A percentile compares a stretch with the other conserved stretches of the same genome.
Conservation (phyloP, 2,797 vertebrate species). For the Brachymystax lenok region DNA sequence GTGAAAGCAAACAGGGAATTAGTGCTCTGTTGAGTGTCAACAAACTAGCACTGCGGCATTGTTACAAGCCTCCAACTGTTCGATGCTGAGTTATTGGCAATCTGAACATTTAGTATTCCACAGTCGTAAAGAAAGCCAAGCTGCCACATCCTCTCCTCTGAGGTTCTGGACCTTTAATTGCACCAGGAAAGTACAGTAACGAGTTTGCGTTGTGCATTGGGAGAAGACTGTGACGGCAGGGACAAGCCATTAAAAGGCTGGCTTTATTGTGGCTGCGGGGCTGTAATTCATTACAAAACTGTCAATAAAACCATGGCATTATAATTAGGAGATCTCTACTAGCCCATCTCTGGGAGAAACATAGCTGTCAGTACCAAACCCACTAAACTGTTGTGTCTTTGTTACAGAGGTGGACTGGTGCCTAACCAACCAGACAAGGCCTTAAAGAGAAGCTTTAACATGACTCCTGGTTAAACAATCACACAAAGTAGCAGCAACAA, state of each 20-base stretch:
- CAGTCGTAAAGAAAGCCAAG: slow-evolving; percentile 53
- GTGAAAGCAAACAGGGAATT: slow-evolving; percentile 55
- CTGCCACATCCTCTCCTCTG: slow-evolving; percentile 49
- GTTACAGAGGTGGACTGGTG: background rate
- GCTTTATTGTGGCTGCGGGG: slow-evolving; percentile 37
- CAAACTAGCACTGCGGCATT: slow-evolving; percentile 44
- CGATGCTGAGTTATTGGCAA: slow-evolving; percentile 62
- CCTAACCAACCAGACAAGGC: background rate
- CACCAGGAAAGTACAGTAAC: background rate
- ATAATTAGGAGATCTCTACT: slow-evolving; percentile 37
- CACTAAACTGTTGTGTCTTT: slow-evolving; percentile 30
- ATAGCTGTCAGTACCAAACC: slow-evolving; percentile 25
- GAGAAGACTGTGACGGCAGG: slow-evolving; percentile 15
- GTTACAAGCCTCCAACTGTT: slow-evolving; percentile 59
- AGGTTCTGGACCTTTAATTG: slow-evolving; percentile 34
- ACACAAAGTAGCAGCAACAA: background rate
- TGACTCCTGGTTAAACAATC: background rate
- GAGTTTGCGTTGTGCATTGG: slow-evolving; percentile 1
- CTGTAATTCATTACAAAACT: slow-evolving; percentile 29
- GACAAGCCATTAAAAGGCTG: slow-evolving; percentile 26
- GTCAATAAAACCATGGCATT: slow-evolving; percentile 37
- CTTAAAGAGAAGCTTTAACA: background rate
- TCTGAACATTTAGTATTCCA: slow-evolving; percentile 51
- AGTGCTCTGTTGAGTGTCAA: slow-evolving; percentile 53
- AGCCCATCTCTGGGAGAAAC: slow-evolving; percentile 43